Percentiles rank a stretch among this genome's conserved stretches.
phyloP scores from a whole-genome alignment of 2,888 invertebrate genomes.

The Drosophila ochracea region DNA sequence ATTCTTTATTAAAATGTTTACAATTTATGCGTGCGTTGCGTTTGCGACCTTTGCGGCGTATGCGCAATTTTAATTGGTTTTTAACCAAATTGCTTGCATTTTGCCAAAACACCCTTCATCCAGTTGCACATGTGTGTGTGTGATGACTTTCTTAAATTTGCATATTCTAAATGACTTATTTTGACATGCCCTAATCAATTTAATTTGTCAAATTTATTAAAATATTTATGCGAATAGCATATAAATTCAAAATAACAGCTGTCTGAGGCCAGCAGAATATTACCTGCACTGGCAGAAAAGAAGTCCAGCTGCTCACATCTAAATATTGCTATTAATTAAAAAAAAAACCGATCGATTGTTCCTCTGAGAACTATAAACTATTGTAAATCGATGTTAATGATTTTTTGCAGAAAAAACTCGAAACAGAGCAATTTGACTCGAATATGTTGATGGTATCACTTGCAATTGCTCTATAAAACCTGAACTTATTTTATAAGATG shows the following conservation, averaged over 20 bases:
- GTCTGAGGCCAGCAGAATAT: neutral
- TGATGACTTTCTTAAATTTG: constrained; percentile 47
- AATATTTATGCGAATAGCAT: neutral
- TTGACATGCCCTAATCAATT: constrained; percentile 53
- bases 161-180: constrained; percentile 56
- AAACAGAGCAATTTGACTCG: neutral
- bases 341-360: neutral
- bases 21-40: constrained; percentile 25
- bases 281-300: neutral
- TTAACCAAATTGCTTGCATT: constrained; percentile 78
- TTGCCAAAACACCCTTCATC: constrained; percentile 16
- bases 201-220: constrained; percentile 6
- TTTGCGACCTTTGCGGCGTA: constrained; percentile 47
- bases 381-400: neutral
- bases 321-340: fast-evolving
- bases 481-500: no score
- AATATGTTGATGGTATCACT: fast-evolving
- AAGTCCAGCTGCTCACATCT: neutral
- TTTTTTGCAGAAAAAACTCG: neutral
- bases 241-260: neutral
- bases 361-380: neutral
- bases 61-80: constrained; percentile 80
- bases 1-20: constrained; percentile 36
- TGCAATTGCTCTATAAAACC: neutral
- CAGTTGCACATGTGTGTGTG: constrained; percentile 2